These are phyloP conservation scores for Acronicta alni DNA, from an alignment of 2,888 invertebrate species.

Conservation along the genomic window DNA sequence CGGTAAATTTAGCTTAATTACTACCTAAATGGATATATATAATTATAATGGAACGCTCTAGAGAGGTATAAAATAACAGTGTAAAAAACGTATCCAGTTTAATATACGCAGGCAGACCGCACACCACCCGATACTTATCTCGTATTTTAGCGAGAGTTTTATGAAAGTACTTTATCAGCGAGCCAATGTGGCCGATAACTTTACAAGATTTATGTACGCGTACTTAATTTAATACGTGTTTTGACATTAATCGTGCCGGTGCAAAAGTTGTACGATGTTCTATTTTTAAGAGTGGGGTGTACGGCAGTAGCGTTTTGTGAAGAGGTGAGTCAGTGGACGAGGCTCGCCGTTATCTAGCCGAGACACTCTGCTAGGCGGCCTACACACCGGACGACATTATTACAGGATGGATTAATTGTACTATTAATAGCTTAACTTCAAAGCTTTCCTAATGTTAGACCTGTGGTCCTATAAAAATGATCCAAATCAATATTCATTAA, in stretches of 20 bases:
- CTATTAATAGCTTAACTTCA: no score
- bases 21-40: constrained; percentile 59
- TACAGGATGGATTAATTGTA: constrained; percentile 49
- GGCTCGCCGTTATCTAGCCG: constrained; percentile 54
- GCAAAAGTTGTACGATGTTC: constrained; percentile 28
- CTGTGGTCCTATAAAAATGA: constrained; percentile 34
- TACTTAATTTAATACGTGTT: constrained; percentile 37
- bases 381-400: constrained; percentile 42
- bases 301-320: constrained; percentile 32
- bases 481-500: constrained; percentile 23
- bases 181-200: constrained; percentile 35
- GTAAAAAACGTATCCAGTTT: constrained; percentile 21
- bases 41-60: constrained; percentile 43
- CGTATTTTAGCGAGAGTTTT: constrained; percentile 39
- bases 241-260: constrained; percentile 31
- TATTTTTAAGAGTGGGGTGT: constrained; percentile 29
- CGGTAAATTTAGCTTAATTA: constrained; percentile 72
- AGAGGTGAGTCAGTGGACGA: constrained; percentile 36
- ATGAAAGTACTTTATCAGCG: constrained; percentile 44
- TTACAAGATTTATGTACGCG: constrained; percentile 42
- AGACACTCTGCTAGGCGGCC: constrained; percentile 52
- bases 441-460: no score
- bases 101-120: constrained; percentile 33
- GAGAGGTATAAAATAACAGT: constrained; percentile 44
- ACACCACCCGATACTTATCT: constrained; percentile 33